Conservation (phyloP, 2,888 invertebrate species). For the Eupithecia exiguata region DNA sequence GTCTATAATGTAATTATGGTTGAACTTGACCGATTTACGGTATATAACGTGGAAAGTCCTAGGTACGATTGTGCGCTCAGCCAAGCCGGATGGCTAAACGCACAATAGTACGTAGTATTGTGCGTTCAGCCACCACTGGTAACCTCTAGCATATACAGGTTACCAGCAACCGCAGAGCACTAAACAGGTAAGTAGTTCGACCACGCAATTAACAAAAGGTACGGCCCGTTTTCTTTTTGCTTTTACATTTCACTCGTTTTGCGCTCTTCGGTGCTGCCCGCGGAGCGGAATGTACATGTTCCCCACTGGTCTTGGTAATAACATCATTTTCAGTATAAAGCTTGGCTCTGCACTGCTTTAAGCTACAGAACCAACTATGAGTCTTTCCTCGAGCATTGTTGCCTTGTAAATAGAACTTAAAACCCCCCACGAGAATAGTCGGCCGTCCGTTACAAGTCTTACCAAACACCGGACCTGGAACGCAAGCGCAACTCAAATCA, state of each 20-base stretch:
- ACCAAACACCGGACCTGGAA: conserved; percentile 55
- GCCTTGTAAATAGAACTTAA: conserved; percentile 48
- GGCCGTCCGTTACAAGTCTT: conserved; percentile 48
- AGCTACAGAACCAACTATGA: conserved; percentile 53
- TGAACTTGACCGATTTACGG: too few relatives aligned
- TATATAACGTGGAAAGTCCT: too few relatives aligned
- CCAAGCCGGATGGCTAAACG: too few relatives aligned
- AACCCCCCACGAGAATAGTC: conserved; percentile 53
- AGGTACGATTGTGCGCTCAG: too few relatives aligned
- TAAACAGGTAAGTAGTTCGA: background rate
- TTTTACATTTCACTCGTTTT: background rate
- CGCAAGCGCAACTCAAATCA: conserved; percentile 31
- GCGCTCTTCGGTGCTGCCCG: background rate
- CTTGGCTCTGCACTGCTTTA: conserved; percentile 51
- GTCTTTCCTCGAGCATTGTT: background rate
- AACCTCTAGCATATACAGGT: too few relatives aligned
- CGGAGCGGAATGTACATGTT: conserved; percentile 53
- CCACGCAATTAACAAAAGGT: background rate
- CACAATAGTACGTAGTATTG: too few relatives aligned
- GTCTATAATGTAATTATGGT: too few relatives aligned
- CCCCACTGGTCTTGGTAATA: conserved; percentile 53
- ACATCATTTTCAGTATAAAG: conserved; percentile 55
- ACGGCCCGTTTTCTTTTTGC: conserved; percentile 1
- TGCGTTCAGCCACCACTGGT: too few relatives aligned
- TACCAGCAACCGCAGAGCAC: too few relatives aligned